Percentiles rank a stretch among this genome's conserved stretches.
These are phyloP conservation scores for Thereva nobilitata DNA, from an alignment of 2,888 invertebrate species.

Conservation along the genomic window DNA sequence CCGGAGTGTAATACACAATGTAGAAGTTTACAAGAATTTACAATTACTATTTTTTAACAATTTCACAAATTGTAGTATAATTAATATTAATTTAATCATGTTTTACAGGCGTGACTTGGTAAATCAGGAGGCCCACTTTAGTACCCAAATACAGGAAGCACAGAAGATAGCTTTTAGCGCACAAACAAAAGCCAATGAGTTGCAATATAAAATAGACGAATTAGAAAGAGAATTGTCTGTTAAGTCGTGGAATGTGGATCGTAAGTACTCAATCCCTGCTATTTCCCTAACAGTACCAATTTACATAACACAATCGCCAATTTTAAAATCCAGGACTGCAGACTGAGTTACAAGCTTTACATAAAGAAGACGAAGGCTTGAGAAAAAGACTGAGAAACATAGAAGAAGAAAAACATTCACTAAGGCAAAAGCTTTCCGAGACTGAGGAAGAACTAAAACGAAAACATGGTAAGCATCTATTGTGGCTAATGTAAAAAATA, in stretches of 20 bases:
- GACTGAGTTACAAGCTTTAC: slow-evolving; percentile 54
- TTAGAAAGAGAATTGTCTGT: slow-evolving; percentile 55
- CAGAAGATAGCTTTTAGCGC: slow-evolving; percentile 53
- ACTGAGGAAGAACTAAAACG: slow-evolving; percentile 54
- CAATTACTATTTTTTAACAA: not conserved
- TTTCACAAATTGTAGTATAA: not conserved
- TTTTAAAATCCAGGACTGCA: slow-evolving; percentile 52
- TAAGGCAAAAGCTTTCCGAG: slow-evolving; percentile 54
- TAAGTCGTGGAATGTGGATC: slow-evolving; percentile 58
- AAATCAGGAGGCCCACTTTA: slow-evolving; percentile 54
- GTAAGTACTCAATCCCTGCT: slow-evolving; percentile 46
- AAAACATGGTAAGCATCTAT: slow-evolving; percentile 51
- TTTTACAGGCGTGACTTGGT: slow-evolving; percentile 55
- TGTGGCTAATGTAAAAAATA: not conserved
- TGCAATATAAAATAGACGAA: slow-evolving; percentile 54
- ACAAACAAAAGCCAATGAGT: slow-evolving; percentile 52
- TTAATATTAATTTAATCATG: slow-evolving; percentile 38
- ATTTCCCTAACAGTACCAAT: not conserved
- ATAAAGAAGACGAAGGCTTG: slow-evolving; percentile 57
- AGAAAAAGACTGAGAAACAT: slow-evolving; percentile 54
- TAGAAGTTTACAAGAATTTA: not conserved
- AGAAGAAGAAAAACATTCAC: slow-evolving; percentile 54
- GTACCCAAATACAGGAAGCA: slow-evolving; percentile 55
- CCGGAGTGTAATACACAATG: not conserved
- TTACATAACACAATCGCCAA: not conserved